A percentile compares a stretch with the other conserved stretches of the same genome.
Conservation (phyloP, 2,888 invertebrate genomes). For the Liopterus haemorrhoidalis region DNA sequence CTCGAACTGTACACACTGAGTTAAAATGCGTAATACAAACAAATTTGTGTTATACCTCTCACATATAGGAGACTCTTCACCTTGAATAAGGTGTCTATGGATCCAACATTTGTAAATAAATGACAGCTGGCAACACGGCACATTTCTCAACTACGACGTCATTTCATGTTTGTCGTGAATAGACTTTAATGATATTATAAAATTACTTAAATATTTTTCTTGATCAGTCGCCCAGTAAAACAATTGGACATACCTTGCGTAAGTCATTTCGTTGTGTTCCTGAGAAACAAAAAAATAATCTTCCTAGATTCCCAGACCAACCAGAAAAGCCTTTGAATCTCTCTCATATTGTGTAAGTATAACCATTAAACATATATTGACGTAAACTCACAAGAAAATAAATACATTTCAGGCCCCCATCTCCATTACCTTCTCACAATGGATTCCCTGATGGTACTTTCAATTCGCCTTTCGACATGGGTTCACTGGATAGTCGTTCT, state of each 20-base stretch:
- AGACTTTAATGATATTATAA: too few relatives aligned
- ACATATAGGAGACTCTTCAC: too few relatives aligned
- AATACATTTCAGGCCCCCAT: constrained; percentile 65
- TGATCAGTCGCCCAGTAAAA: constrained; percentile 84
- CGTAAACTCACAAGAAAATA: constrained; percentile 7
- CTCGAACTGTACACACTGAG: too few relatives aligned
- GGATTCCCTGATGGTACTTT: constrained; percentile 73
- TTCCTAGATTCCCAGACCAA: constrained; percentile 88
- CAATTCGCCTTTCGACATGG: constrained; percentile 66
- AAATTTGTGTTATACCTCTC: too few relatives aligned
- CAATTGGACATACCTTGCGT: constrained; percentile 90
- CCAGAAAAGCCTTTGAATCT: constrained; percentile 92
- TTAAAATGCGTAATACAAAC: too few relatives aligned
- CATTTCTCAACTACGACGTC: too few relatives aligned
- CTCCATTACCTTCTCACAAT: constrained; percentile 88
- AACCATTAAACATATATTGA: constrained; percentile 7
- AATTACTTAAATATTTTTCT: constrained; percentile 15
- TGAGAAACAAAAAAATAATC: constrained; percentile 71
- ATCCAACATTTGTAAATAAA: too few relatives aligned
- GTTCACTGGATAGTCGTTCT: constrained; percentile 66
- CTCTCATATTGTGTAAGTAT: constrained; percentile 88
- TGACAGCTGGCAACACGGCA: too few relatives aligned
- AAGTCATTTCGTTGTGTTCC: constrained; percentile 98
- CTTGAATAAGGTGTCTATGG: too few relatives aligned
- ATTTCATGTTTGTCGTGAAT: too few relatives aligned